These are phyloP conservation scores for Montipora capricornis DNA, from an alignment of 64 coral and sea anemone genomes.

Conservation along the genomic window DNA sequence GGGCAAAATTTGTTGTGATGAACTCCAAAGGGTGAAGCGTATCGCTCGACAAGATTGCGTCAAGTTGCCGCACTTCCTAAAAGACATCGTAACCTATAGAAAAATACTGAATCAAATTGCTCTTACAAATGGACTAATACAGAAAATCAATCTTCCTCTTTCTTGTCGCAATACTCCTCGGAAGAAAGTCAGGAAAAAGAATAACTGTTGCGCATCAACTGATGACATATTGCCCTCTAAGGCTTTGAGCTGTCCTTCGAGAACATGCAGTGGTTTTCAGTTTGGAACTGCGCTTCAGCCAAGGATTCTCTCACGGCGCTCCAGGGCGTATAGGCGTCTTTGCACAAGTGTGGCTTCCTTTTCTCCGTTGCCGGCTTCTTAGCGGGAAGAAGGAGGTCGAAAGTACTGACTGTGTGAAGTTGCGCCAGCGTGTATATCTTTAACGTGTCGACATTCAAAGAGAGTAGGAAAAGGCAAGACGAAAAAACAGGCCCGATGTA, in stretches of 20 bases:
- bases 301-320: conserved; percentile 26
- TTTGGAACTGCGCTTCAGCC: background rate
- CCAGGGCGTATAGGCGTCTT: conserved; percentile 1
- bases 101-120: conserved; percentile 72
- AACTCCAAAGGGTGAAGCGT: conserved; percentile 69
- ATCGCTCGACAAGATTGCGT: conserved; percentile 70
- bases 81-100: conserved; percentile 61
- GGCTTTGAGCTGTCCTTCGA: conserved; percentile 47
- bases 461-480: background rate
- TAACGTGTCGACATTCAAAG: background rate
- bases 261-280: background rate
- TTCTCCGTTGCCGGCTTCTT: conserved; percentile 8
- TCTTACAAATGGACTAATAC: conserved; percentile 64
- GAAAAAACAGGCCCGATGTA: background rate
- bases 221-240: conserved; percentile 21
- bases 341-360: conserved; percentile 41
- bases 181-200: conserved; percentile 54
- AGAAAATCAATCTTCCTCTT: conserved; percentile 58
- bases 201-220: background rate
- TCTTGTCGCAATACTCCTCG: conserved; percentile 26
- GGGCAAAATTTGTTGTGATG: conserved; percentile 82
- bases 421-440: background rate
- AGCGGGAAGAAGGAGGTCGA: background rate
- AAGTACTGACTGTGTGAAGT: background rate
- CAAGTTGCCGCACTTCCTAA: conserved; percentile 75